These are phyloP conservation scores for Anguilla anguilla DNA, from an alignment of 2,797 vertebrate species.

Conservation along the genomic window DNA sequence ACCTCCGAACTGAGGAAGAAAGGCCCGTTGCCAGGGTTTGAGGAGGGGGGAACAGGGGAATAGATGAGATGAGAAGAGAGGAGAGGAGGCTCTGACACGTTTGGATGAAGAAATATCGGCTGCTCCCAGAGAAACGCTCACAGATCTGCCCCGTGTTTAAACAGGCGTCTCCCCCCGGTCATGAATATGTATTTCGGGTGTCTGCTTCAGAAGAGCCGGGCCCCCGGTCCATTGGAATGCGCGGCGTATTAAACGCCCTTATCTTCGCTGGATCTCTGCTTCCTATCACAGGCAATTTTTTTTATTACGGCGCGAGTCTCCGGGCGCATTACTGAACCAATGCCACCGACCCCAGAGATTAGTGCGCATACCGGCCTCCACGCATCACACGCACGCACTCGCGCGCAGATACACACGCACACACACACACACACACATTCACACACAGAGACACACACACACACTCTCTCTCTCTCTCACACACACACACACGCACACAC, in stretches of 20 bases:
- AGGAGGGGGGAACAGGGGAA: neutral
- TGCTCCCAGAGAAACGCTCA: neutral
- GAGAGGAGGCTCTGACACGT: conserved; percentile 14
- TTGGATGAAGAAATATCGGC: neutral
- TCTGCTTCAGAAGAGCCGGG: conserved; percentile 15
- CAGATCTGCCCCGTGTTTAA: conserved; percentile 1
- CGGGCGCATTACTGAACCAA: conserved; percentile 36
- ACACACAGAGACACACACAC: neutral
- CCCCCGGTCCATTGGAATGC: neutral
- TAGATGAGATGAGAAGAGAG: neutral
- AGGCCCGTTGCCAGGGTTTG: neutral
- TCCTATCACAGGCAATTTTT: neutral
- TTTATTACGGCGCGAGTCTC: conserved; percentile 19
- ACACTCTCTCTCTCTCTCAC: conserved; percentile 5
- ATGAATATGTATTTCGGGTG: conserved; percentile 33
- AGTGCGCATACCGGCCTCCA: neutral
- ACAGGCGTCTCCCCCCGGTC: conserved; percentile 6
- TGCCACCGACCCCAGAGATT: conserved; percentile 34
- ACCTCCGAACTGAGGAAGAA: neutral
- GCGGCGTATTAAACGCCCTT: conserved; percentile 26
- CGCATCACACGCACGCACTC: conserved; percentile 13
- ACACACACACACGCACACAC: conserved; percentile 2
- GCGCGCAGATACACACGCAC: neutral
- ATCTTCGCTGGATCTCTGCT: conserved; percentile 31
- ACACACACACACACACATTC: neutral